phyloP scores from a whole-genome alignment of 2,888 invertebrate species.

The Orthosia gothica region DNA sequence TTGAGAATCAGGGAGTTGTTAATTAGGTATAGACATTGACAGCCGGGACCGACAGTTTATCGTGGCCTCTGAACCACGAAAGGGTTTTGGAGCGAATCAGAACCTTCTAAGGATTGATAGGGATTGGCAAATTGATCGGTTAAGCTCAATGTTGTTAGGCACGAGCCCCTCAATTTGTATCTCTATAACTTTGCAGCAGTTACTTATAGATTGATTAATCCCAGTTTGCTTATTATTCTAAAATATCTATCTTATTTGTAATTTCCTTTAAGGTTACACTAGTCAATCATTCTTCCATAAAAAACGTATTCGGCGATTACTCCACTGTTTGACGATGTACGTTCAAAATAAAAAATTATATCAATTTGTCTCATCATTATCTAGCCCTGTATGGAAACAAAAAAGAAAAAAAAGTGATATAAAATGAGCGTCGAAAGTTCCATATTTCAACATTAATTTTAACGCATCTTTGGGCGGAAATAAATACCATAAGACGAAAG shows the following conservation, averaged over 20 bases:
- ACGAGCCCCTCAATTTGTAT: slow-evolving; percentile 15
- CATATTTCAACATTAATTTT: too few species aligned
- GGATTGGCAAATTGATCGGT: slow-evolving; percentile 20
- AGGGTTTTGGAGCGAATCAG: slow-evolving; percentile 24
- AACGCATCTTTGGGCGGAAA: too few species aligned
- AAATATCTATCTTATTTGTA: not conserved
- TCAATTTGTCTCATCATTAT: too few species aligned
- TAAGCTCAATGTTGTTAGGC: slow-evolving; percentile 26
- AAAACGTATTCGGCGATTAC: too few species aligned
- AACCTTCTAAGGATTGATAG: slow-evolving; percentile 26
- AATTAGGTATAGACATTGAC: slow-evolving; percentile 35
- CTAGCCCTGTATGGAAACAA: too few species aligned
- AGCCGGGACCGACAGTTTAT: slow-evolving; percentile 12
- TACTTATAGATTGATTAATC: slow-evolving; percentile 11
- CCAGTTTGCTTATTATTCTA: not conserved
- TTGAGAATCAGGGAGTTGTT: slow-evolving; percentile 6
- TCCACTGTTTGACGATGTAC: too few species aligned
- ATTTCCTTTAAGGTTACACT: too few species aligned
- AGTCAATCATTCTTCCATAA: too few species aligned
- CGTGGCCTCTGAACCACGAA: slow-evolving; percentile 26
- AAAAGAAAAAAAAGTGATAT: too few species aligned
- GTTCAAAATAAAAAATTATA: too few species aligned
- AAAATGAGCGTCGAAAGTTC: too few species aligned
- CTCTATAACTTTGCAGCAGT: not conserved
- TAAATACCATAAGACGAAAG: too few species aligned